These are phyloP conservation scores for Parascotia fuliginaria DNA, from an alignment of 2,888 invertebrate species.

Conservation along the genomic window DNA sequence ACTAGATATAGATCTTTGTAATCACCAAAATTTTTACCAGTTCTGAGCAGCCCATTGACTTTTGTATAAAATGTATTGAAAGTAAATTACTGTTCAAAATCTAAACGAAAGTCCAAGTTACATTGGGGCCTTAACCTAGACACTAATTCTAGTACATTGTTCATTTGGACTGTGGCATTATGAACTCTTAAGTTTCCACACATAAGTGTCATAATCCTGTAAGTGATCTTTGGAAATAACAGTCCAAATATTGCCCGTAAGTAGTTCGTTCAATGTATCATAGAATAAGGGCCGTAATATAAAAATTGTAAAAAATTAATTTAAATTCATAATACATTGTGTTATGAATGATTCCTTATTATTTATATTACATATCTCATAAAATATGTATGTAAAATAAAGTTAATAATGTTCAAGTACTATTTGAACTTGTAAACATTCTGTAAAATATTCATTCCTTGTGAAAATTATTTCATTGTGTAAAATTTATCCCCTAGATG, in stretches of 20 bases:
- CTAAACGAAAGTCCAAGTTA: background rate
- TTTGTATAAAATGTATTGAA: no score
- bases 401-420: slow-evolving; percentile 25
- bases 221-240: slow-evolving; percentile 6
- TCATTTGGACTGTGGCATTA: slow-evolving; percentile 1
- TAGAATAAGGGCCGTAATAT: slow-evolving; percentile 22
- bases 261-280: slow-evolving; percentile 8
- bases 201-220: slow-evolving; percentile 1
- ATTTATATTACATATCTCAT: slow-evolving; percentile 54
- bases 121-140: slow-evolving; percentile 12
- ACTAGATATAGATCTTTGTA: no score
- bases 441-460: slow-evolving; percentile 7
- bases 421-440: slow-evolving; percentile 14
- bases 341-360: slow-evolving; percentile 58
- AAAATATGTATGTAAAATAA: slow-evolving; percentile 19
- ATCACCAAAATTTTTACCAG: no score
- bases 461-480: background rate
- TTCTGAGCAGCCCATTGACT: no score
- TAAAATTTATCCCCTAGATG: no score
- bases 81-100: background rate
- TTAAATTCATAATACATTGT: slow-evolving; percentile 55
- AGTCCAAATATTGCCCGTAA: slow-evolving; percentile 4
- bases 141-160: slow-evolving; percentile 7
- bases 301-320: slow-evolving; percentile 29
- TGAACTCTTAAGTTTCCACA: background rate